Base-by-base conservation (phyloP, 2,888 invertebrate species). In the Xestia xanthographa region DNA sequence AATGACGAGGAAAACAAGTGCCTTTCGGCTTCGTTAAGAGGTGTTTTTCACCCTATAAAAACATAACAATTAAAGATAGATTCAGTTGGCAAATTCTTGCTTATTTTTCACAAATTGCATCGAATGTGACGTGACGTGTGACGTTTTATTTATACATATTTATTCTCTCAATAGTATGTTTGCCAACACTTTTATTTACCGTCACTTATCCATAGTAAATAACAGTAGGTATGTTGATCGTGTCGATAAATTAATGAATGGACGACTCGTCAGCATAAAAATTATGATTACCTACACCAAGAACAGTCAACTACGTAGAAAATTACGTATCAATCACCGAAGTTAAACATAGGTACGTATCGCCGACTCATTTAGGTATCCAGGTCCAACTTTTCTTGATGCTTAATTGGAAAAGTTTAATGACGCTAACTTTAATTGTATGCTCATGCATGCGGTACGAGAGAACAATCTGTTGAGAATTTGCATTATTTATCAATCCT, bases 401-500 rank as follows among this genome's bases (percentile, higher is more conserved):
- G 14, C 34, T 63, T 84, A 70, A 82, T 84, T 73, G 45, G 60
- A 67, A 82, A 84, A 74, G 62, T 82, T 82, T 56, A 3, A 12
- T 22, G 43, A 66, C 67, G 26, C 38, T 11, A 20, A 66, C 60
- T 83, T 80, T 66, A 70, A 70, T 48, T 66, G n/a, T 79, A 79
- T 41, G 65, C 60, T 58, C 43, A 56, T 67, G 65, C 29, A 68
- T 63, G 48, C 38, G 45, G 65, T 26, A 14, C 11, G 1, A n/a
- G 58, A 58, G 14, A 29, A 60, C 58, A 50, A 66, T 65, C 38
- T 38, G 29, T n/a, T 63, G 26, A 62, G 20, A 62, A 75, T 75
- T 82, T 82, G 53, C 26, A 34, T 67, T 56, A 41, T 38, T 26
- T n/a, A 34, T 43, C 2, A 9, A 50, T 63, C 8, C 11, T 14